These are phyloP conservation scores for Synanthedon myopaeformis DNA, from an alignment of 2,888 invertebrate genomes.

Conservation along the genomic window DNA sequence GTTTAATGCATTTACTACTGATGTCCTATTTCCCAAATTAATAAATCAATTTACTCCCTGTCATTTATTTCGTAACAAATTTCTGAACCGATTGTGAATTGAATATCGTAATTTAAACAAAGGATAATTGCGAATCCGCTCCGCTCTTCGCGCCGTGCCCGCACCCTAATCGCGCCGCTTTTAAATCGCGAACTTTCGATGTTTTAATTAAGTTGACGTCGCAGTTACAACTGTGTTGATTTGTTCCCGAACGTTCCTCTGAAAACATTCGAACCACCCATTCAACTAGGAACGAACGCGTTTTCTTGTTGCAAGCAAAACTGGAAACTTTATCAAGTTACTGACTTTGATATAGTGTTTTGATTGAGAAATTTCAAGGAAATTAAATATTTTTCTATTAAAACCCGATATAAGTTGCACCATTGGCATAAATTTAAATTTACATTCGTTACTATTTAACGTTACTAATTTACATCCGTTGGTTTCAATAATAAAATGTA, in stretches of 20 bases:
- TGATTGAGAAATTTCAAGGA: background rate
- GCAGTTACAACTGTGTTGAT: conserved; percentile 57
- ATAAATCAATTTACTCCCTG: too few relatives aligned
- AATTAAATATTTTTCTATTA: background rate
- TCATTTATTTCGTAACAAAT: too few relatives aligned
- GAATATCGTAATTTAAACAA: too few relatives aligned
- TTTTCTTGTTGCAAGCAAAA: background rate
- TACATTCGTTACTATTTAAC: too few relatives aligned
- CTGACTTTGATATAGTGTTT: background rate
- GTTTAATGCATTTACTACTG: too few relatives aligned
- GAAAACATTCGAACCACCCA: background rate
- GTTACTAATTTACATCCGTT: too few relatives aligned
- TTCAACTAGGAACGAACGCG: background rate
- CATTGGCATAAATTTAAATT: too few relatives aligned
- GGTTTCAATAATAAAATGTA: too few relatives aligned
- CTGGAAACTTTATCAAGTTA: background rate
- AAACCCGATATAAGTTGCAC: too few relatives aligned
- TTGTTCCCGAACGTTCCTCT: conserved; percentile 17
- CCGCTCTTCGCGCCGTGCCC: background rate
- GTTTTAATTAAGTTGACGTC: conserved; percentile 67
- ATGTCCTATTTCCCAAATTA: too few relatives aligned
- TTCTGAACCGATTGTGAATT: too few relatives aligned
- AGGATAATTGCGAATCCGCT: background rate
- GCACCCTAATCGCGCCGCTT: conserved; percentile 20
- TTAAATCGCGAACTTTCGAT: conserved; percentile 60